Evolutionary conservation across 2,888 invertebrate genomes (phyloP).

Genomic region (Latrodectus elegans): DNA sequence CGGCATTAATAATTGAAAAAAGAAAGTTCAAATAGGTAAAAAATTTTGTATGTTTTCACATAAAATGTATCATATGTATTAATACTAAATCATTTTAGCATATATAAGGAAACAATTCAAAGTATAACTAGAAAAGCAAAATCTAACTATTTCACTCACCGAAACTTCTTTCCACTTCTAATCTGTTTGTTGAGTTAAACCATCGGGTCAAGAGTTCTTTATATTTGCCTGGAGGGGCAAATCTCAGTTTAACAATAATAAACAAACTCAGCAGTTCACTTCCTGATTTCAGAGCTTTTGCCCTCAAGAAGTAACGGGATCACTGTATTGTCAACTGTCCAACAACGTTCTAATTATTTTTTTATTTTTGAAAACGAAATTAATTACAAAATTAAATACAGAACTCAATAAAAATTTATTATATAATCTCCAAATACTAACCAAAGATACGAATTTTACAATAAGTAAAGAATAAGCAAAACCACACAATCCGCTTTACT

Average conservation of each 20-base stretch:
- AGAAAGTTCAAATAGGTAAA: no score
- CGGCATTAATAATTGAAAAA: no score
- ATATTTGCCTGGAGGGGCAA: constrained; percentile 1
- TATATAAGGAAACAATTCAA: no score
- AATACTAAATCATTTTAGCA: no score
- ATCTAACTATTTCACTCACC: constrained; percentile 7
- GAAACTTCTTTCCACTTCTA: constrained; percentile 18
- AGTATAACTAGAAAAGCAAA: no score
- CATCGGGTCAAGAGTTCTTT: constrained; percentile 39
- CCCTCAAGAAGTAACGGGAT: constrained; percentile 49
- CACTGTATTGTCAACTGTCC: neutral
- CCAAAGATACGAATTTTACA: neutral
- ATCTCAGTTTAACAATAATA: constrained; percentile 33
- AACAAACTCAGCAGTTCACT: constrained; percentile 47
- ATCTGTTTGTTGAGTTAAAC: constrained; percentile 24
- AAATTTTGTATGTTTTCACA: no score
- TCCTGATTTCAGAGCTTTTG: constrained; percentile 53
- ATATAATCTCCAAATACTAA: neutral
- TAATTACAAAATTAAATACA: neutral
- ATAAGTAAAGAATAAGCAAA: no score
- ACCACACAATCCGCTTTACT: no score
- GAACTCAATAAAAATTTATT: neutral
- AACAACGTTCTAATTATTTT: neutral
- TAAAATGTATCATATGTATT: no score
- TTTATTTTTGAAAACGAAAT: no score